Base-by-base conservation (phyloP, 2,888 invertebrate genomes). In the Volucella zonaria region DNA sequence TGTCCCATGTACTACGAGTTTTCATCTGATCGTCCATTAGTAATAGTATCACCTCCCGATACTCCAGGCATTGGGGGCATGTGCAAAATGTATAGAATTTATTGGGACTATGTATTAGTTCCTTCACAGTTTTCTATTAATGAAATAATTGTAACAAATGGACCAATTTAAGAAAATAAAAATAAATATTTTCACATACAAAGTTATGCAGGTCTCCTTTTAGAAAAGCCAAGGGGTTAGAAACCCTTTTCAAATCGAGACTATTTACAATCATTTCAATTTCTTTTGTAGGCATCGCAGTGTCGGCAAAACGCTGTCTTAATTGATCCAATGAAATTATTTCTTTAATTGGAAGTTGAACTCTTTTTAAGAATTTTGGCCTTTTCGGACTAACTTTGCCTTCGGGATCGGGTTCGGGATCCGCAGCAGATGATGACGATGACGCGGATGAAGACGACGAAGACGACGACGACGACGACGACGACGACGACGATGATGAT, bases 21-120 rank as follows among this genome's bases (percentile, higher is more conserved):
- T 90, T 91, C 86, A 91, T 90, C 87, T 91, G 91, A 87, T 92
- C 91, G 87, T 90, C 90, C 89, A 92, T 90, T 59, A 91, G 88
- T 68, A 90, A 89, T 79, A 92, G 89, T 62, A 92, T 90, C 67
- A 90, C 89, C 88, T 92, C 91, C 49, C 92, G 90, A 88, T 91
- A 92, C 87, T 90, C 89, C 87, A 92, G 88, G 87, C 92, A 92
- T 86, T 89, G 89, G 86, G 89, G 89, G 86, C 92, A 92, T 85
- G 90, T 89, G 87, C 92, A 92, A 88, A 90, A 90, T 82, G 91
- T 90, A 66, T 90, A 91, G 86, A 92, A 92, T 81, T 91, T 91
- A 59, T 90, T 89, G 75, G 88, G 89, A 45, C 87, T 88, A 82
- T 91, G 91, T 58, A 90, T 91, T 8, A 91, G 71, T 64, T 73